Evolutionary conservation across 2,888 invertebrate genomes (phyloP).

Genomic region (Escarpia spicata): DNA sequence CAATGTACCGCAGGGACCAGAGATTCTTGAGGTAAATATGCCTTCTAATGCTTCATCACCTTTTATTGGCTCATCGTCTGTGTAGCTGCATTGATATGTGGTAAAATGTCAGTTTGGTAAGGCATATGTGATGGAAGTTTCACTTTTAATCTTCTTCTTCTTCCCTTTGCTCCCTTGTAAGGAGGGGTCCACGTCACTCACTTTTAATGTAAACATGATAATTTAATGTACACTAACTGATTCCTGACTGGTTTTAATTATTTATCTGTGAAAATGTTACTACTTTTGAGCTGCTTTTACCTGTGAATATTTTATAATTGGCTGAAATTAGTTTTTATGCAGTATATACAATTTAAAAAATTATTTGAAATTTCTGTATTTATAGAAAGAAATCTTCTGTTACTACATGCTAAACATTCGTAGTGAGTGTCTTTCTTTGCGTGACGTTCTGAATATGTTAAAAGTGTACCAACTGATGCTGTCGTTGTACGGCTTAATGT

Average conservation of each 20-base stretch:
- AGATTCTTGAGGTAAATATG: slow-evolving; percentile 47
- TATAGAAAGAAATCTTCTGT: not conserved
- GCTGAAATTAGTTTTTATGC: no score
- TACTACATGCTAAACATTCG: no score
- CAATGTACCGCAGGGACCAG: slow-evolving; percentile 57
- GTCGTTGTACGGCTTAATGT: not conserved
- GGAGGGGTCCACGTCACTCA: no score
- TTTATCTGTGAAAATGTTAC: not conserved
- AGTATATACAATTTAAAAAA: no score
- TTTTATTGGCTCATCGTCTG: not conserved
- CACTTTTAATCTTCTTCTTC: not conserved
- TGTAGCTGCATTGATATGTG: not conserved
- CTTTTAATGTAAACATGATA: not conserved
- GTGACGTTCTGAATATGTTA: no score
- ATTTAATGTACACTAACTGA: not conserved
- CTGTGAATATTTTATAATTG: no score
- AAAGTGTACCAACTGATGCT: not conserved
- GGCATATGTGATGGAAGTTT: not conserved
- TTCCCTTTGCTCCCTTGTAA: no score
- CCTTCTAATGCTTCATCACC: not conserved
- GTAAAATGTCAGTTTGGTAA: not conserved
- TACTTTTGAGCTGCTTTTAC: not conserved
- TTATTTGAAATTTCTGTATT: not conserved
- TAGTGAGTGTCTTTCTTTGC: no score
- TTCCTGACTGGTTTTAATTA: not conserved